phyloP scores from a whole-genome alignment of 2,888 invertebrate species.

The Romanomermis culicivorax region DNA sequence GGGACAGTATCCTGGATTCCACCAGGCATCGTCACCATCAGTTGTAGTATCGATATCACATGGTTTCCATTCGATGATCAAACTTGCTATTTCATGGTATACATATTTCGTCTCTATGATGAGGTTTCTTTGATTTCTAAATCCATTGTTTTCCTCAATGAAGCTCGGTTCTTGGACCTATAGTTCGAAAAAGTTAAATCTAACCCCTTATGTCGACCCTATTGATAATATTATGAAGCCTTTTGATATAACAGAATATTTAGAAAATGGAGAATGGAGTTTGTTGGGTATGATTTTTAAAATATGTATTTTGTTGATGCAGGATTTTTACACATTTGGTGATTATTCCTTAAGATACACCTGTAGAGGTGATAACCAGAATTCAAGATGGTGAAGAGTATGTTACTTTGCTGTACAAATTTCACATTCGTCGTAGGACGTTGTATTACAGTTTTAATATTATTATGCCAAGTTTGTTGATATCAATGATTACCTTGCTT shows the following conservation, averaged over 20 bases:
- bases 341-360: slow-evolving; percentile 18
- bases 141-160: neutral
- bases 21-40: slow-evolving; percentile 77
- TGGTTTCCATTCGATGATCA: slow-evolving; percentile 99
- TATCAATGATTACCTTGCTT: slow-evolving; percentile 91
- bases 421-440: slow-evolving; percentile 50
- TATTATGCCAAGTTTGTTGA: slow-evolving; percentile 93
- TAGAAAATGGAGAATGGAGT: slow-evolving; percentile 98
- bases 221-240: neutral
- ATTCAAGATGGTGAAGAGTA: slow-evolving; percentile 70
- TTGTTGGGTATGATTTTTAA: slow-evolving; percentile 56
- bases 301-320: too few relatives aligned
- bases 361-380: slow-evolving; percentile 25
- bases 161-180: slow-evolving; percentile 96
- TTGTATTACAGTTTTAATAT: slow-evolving; percentile 98
- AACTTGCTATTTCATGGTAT: slow-evolving; percentile 48
- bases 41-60: slow-evolving; percentile 94
- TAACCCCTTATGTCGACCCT: neutral
- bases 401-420: neutral
- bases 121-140: neutral
- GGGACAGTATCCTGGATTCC: slow-evolving; percentile 30
- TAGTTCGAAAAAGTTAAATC: slow-evolving; percentile 60
- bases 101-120: neutral
- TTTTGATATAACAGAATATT: slow-evolving; percentile 50
- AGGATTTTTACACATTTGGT: too few relatives aligned